Percentiles rank a stretch among this genome's conserved stretches.
Evolutionary conservation across 2,113 vertebrate genomes (phyloP).

Genomic region (Platycercus adscitus): DNA sequence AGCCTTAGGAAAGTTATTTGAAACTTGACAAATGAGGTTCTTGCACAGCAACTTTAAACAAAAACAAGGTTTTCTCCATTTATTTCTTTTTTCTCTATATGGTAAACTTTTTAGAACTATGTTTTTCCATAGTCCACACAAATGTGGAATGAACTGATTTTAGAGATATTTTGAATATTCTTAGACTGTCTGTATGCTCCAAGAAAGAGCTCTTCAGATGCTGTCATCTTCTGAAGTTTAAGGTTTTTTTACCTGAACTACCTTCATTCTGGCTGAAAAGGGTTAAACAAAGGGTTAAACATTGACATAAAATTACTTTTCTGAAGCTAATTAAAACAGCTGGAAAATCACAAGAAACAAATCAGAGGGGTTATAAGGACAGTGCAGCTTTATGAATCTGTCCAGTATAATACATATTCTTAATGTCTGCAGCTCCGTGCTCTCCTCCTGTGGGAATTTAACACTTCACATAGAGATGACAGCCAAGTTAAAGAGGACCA

Average conservation of each 20-base stretch:
- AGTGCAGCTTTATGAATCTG: not conserved
- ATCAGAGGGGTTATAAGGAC: not conserved
- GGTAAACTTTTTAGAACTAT: not conserved
- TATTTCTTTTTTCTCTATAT: not conserved
- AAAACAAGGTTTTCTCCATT: not conserved
- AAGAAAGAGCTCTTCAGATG: not conserved
- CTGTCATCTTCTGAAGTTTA: not conserved
- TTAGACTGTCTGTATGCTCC: accelerated
- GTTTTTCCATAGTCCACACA: not conserved
- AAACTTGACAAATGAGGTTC: not conserved
- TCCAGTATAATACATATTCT: not conserved
- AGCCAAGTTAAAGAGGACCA: not conserved
- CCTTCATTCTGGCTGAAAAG: not conserved
- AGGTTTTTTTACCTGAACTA: not conserved
- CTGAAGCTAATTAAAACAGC: not conserved
- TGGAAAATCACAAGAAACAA: not conserved
- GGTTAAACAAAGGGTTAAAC: not conserved
- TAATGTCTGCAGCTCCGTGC: not conserved
- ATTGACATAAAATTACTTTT: not conserved
- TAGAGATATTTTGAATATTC: not conserved
- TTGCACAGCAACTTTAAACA: not conserved
- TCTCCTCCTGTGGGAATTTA: not conserved
- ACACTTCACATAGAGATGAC: not conserved
- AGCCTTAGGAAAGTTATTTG: not conserved
- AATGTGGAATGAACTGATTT: not conserved